These are phyloP conservation scores for Scrobipalpa atriplicella DNA, from an alignment of 2,888 invertebrate genomes.

Conservation along the genomic window DNA sequence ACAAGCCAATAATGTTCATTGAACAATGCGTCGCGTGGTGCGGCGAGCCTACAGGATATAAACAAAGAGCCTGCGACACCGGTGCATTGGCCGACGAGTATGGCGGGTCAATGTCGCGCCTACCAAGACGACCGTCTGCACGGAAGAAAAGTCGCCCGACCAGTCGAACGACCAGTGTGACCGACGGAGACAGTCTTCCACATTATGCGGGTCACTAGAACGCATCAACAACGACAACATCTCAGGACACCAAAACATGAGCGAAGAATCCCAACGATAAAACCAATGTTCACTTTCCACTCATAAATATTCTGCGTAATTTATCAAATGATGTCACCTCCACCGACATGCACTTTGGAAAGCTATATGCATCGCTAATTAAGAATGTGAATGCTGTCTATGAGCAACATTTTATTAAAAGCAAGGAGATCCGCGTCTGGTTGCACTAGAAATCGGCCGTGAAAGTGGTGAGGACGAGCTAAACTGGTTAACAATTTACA, in stretches of 20 bases:
- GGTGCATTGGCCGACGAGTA: slow-evolving; percentile 78
- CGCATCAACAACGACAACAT: slow-evolving; percentile 43
- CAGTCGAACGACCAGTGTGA: slow-evolving; percentile 53
- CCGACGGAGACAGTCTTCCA: slow-evolving; percentile 43
- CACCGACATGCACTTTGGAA: slow-evolving; percentile 34
- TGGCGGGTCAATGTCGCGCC: slow-evolving; percentile 79
- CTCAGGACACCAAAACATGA: not conserved
- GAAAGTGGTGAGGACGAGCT: slow-evolving; percentile 67
- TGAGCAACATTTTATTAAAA: slow-evolving; percentile 49
- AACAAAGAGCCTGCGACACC: slow-evolving; percentile 80
- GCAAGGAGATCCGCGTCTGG: slow-evolving; percentile 53
- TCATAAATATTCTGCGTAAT: slow-evolving; percentile 30
- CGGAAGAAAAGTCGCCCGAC: slow-evolving; percentile 69
- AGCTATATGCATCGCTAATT: slow-evolving; percentile 33
- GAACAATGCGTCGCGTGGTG: slow-evolving; percentile 47
- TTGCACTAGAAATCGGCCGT: slow-evolving; percentile 67
- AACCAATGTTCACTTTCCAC: slow-evolving; percentile 34
- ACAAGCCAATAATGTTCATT: slow-evolving; percentile 27
- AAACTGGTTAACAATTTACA: slow-evolving; percentile 65
- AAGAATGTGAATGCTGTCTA: slow-evolving; percentile 24
- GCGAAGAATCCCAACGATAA: slow-evolving; percentile 16
- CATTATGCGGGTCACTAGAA: slow-evolving; percentile 60
- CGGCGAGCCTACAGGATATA: slow-evolving; percentile 68
- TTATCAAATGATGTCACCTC: slow-evolving; percentile 36
- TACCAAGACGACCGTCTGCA: slow-evolving; percentile 66